Percentiles rank a stretch among this genome's conserved stretches.
phyloP scores from a whole-genome alignment of 2,113 vertebrate genomes.

The Hypomesus transpacificus region DNA sequence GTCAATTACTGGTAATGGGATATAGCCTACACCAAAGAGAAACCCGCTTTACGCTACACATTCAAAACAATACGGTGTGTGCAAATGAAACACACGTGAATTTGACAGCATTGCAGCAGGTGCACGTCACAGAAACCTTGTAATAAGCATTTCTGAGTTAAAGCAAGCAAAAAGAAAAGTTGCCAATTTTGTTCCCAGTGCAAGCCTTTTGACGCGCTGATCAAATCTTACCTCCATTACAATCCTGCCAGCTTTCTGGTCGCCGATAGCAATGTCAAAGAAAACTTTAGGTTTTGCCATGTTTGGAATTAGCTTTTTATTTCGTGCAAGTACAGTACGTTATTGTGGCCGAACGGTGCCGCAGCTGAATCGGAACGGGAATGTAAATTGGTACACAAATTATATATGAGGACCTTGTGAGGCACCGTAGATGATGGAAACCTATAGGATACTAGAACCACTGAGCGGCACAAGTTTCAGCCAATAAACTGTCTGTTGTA shows the following conservation, averaged over 20 bases:
- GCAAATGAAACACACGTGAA: not conserved
- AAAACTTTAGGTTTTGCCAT: slow-evolving; percentile 74
- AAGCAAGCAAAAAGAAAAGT: not conserved
- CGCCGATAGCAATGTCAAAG: slow-evolving; percentile 70
- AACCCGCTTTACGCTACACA: not conserved
- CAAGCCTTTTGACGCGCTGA: not conserved
- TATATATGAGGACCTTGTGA: slow-evolving; percentile 32
- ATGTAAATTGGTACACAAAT: slow-evolving; percentile 31
- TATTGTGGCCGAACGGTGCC: not conserved
- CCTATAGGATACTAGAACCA: slow-evolving; percentile 16
- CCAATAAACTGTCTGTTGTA: slow-evolving; percentile 24
- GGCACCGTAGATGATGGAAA: not conserved
- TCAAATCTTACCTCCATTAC: slow-evolving; percentile 73
- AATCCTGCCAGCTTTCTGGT: slow-evolving; percentile 59
- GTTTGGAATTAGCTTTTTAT: not conserved
- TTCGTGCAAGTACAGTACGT: not conserved
- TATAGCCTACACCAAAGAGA: not conserved
- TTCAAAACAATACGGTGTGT: not conserved
- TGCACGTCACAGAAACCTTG: too few relatives aligned
- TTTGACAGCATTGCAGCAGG: not conserved
- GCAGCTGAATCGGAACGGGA: slow-evolving; percentile 32
- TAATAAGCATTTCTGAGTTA: too few relatives aligned
- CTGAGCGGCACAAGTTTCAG: not conserved
- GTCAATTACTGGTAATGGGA: too few relatives aligned
- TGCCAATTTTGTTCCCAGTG: too few relatives aligned